Evolutionary conservation across 2,888 invertebrate species (phyloP), one percentile per base, ranked within the genome.

Genomic region (Marronus borbonicus): DNA sequence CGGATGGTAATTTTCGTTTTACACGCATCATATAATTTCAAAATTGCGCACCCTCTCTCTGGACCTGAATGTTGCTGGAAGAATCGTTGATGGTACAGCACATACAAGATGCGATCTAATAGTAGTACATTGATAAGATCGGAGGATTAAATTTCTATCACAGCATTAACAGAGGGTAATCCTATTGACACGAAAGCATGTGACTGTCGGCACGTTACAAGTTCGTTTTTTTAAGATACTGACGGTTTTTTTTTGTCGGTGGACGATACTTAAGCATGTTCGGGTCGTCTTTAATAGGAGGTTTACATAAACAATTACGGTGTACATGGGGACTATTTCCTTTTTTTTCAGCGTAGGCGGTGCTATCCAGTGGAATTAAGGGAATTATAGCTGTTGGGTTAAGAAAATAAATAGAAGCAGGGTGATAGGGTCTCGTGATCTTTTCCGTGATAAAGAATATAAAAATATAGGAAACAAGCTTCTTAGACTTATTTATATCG

Each of bases 151-250:
- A 64, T 78, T 77, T 80, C 77, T 80, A 78, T 79, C 78, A 80
- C 81, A 78, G 64, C 36, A 62, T 52, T n/a, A 83, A 83, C 83
- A 83, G 82, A 81, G 79, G 79, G 80, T 86, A 86, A 86, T 85
- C 86, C 86, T 80, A 85, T 86, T 86, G 84, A 81, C 82, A 84
- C 82, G 80, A 85, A 84, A 84, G 84, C 82, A 83, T 84, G 81
- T 81, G 82, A 83, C 81, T 81, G 85, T 82, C 84, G 85, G 84
- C 83, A 81, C 84, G 82, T 77, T 81, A 80, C 49, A 74, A 76
- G 79, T 58, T 62, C 66, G 69, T 65, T 76, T 79, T 52, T 81
- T 81, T 81, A 80, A 76, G 64, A 36, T 58, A 65, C 44, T 74
- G 72, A 74, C 58, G 75, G 69, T 77, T 69, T 69, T 80, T 69